Evolutionary conservation across 2,797 vertebrate species (phyloP), one percentile per base, ranked within the genome.

Genomic region (Coccyzus lansbergi): DNA sequence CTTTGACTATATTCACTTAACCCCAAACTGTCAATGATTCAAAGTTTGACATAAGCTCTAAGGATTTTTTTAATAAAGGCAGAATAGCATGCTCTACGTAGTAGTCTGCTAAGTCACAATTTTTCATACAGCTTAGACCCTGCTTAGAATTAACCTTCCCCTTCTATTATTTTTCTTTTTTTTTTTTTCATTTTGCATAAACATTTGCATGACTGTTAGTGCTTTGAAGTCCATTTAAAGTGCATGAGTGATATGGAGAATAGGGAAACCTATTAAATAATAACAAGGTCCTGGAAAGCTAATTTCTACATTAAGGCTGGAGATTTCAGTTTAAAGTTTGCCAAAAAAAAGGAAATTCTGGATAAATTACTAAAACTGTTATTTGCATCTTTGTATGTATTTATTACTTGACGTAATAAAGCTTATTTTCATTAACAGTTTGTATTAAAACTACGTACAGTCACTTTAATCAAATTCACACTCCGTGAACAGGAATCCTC

Each of bases 341-440:
- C 94, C 88, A 94, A 94, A 95, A 89, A 95, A 26, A 67, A 49
- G 52, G 93, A 94, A 95, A 95, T 95, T 95, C 95, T 93, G 96
- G 96, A 97, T 96, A 95, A 97, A 96, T 91, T 90, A 98, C 96
- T 97, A 95, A 97, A 97, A 97, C 96, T 95, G 96, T 97, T 97
- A 97, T 97, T 97, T 98, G 98, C 98, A 98, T 98, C 98, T 98
- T 98, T 98, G 97, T 98, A 98, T 98, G 97, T 98, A 98, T 98
- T 98, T 98, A 98, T 98, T 98, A 98, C 98, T 97, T 98, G 97
- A 98, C 40, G 98, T 98, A 98, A 98, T 98, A 98, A 98, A 98
- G 98, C 98, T 98, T 99, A 99, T 99, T 99, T 99, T 99, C 98
- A 99, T 97, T 98, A 98, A 98, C 93, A 96, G 60, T 96, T 97